These are phyloP conservation scores for Neodiprion virginianus DNA, from an alignment of 1,140 invertebrate genomes.

Conservation along the genomic window DNA sequence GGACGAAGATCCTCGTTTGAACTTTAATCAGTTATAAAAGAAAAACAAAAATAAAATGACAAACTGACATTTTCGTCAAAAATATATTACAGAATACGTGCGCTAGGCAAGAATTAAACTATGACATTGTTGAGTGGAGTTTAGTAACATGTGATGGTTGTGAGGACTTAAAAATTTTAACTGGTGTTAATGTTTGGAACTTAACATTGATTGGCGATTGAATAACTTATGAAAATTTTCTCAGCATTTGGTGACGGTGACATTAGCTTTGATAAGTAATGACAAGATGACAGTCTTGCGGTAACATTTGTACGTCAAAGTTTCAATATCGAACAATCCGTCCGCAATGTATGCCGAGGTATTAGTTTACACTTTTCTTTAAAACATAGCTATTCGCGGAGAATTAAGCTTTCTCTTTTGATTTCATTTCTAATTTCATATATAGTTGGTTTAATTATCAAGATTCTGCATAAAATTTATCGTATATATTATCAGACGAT, in stretches of 20 bases:
- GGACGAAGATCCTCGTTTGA: slow-evolving; percentile 1
- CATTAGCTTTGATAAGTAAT: slow-evolving; percentile 15
- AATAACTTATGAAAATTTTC: slow-evolving; percentile 11
- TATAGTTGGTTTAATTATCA: background rate
- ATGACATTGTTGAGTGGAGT: slow-evolving; percentile 6
- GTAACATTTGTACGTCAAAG: background rate
- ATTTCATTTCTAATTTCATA: background rate
- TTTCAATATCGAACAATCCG: background rate
- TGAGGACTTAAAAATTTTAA: slow-evolving; percentile 34
- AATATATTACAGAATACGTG: slow-evolving; percentile 17
- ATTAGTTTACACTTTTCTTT: background rate
- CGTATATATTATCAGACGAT: background rate
- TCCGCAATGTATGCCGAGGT: background rate
- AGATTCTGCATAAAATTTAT: background rate
- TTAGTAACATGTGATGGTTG: slow-evolving; percentile 29
- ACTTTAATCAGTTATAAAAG: background rate
- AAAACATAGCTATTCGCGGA: background rate
- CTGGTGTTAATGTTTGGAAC: slow-evolving; percentile 27
- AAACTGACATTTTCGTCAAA: background rate
- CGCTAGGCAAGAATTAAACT: slow-evolving; percentile 10
- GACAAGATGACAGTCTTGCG: background rate
- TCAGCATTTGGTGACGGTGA: slow-evolving; percentile 31
- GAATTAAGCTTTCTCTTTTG: background rate
- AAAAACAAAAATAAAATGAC: background rate
- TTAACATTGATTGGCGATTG: slow-evolving; percentile 36